Percentiles rank a stretch among this genome's conserved stretches.
Evolutionary conservation across 2,797 vertebrate species (phyloP).

Genomic region (Gymnopithys bicolor): DNA sequence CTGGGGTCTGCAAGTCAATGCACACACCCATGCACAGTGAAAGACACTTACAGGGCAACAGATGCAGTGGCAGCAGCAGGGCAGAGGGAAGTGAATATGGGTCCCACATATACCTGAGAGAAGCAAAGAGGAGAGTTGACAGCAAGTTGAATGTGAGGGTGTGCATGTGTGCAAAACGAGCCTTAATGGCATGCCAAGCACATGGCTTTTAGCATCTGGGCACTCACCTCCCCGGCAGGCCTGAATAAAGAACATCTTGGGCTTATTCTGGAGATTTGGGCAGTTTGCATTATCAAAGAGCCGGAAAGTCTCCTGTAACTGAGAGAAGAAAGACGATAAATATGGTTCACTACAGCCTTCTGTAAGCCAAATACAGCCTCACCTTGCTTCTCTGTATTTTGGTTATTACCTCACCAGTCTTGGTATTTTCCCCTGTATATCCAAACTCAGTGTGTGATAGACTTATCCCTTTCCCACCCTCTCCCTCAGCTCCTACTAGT

Average conservation of each 20-base stretch:
- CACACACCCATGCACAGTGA: slow-evolving; percentile 77
- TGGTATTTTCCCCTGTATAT: neutral
- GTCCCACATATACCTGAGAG: slow-evolving; percentile 82
- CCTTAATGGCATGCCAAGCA: slow-evolving; percentile 12
- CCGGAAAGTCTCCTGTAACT: slow-evolving; percentile 93
- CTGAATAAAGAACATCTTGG: slow-evolving; percentile 98
- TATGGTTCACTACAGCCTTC: neutral
- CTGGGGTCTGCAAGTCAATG: slow-evolving; percentile 70
- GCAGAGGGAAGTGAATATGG: slow-evolving; percentile 82
- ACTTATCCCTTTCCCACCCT: neutral
- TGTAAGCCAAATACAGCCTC: neutral
- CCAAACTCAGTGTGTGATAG: neutral
- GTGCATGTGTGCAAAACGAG: slow-evolving; percentile 41
- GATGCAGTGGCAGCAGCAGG: slow-evolving; percentile 82
- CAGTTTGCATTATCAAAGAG: slow-evolving; percentile 93
- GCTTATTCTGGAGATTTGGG: slow-evolving; percentile 95
- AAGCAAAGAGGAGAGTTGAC: slow-evolving; percentile 82
- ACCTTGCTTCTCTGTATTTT: neutral
- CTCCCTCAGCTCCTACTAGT: neutral
- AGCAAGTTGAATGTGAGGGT: slow-evolving; percentile 66
- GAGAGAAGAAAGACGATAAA: slow-evolving; percentile 43
- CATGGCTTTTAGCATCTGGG: neutral
- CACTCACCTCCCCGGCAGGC: slow-evolving; percentile 95
- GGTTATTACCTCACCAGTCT: neutral
- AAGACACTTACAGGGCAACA: slow-evolving; percentile 83